phyloP scores from a whole-genome alignment of 1,140 invertebrate genomes.

The Apis dorsata region DNA sequence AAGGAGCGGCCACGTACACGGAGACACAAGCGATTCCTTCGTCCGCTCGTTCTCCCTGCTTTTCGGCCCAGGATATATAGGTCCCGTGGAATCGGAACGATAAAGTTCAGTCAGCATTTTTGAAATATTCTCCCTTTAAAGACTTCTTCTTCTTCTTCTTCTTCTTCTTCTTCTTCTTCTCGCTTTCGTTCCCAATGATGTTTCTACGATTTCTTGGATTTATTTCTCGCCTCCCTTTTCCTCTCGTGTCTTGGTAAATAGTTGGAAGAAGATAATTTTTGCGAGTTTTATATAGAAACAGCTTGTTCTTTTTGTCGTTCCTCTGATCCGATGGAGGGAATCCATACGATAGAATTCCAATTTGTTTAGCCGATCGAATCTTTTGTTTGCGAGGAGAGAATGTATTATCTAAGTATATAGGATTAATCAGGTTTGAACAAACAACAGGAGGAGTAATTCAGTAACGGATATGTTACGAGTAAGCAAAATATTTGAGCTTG shows the following conservation, averaged over 20 bases:
- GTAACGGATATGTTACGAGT: too few species aligned
- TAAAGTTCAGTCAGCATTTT: conserved; percentile 65
- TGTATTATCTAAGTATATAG: background rate
- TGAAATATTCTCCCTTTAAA: conserved; percentile 57
- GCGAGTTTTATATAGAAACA: too few species aligned
- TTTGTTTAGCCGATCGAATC: background rate
- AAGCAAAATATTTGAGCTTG: too few species aligned
- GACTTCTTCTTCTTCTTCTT: background rate
- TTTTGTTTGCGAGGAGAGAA: background rate
- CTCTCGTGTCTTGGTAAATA: background rate
- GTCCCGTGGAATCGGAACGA: conserved; percentile 58
- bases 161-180: too few species aligned
- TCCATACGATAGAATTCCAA: background rate
- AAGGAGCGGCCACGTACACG: background rate
- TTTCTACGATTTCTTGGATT: too few species aligned
- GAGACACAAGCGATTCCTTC: conserved; percentile 2
- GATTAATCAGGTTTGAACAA: too few species aligned
- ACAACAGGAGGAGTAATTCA: too few species aligned
- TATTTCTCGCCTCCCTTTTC: background rate
- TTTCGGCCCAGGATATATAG: conserved; percentile 37
- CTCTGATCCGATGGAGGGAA: background rate
- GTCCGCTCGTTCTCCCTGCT: conserved; percentile 19
- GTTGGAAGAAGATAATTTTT: background rate
- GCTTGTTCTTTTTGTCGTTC: background rate
- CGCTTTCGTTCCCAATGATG: too few species aligned